Base-by-base conservation (phyloP, 1,140 invertebrate species). In the Drosophila pseudoananassae region DNA sequence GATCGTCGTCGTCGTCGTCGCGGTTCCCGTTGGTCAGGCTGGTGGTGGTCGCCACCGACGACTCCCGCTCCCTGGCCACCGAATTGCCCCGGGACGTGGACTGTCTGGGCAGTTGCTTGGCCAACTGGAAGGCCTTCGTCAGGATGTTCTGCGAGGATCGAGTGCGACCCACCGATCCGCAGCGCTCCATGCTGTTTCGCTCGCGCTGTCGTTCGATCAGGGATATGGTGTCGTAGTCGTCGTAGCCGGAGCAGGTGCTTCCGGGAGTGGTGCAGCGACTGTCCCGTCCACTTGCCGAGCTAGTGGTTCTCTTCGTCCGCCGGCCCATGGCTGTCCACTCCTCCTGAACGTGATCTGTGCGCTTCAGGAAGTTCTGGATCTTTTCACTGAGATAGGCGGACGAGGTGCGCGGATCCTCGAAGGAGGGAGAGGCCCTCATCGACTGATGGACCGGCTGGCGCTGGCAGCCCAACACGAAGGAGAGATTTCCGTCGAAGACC, bases 281-380 rank as follows among this genome's bases (percentile, higher is more conserved):
- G 10, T 69, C 65, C 5, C 31, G 79, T 23, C 59, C 55, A 63
- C 53, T 74, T 14, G 63, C 70, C 14, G 15, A 1, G 17, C 57
- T 65, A 10, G 68, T 78, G 4, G 66, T 64, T 8, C 84, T 69
- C 94, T 94, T 66, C 93, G 94, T 54, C 12, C 80, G 63, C 23
- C 76, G 71, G 9, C 85, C 82, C 73, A 91, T 66, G 29, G 87
- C 87, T 1, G 93, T 93, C 96, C 96, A 97, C 83, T 97, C 96
- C 71, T 97, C 95, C 94, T 96, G 96, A 0, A 97, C 94, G 89
- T 97, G 96, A 90, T 97, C 96, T 3, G 96, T 97, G 55, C 95
- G 94, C 81, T 94, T 94, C 6, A 97, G 92, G 76, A 97, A 97
- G 68, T 96, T 95, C 17, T 95, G 93, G 47, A 97, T 97, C 91